Evolutionary conservation across 1,140 invertebrate genomes (phyloP).

Genomic region (Camponotus pennsylvanicus): DNA sequence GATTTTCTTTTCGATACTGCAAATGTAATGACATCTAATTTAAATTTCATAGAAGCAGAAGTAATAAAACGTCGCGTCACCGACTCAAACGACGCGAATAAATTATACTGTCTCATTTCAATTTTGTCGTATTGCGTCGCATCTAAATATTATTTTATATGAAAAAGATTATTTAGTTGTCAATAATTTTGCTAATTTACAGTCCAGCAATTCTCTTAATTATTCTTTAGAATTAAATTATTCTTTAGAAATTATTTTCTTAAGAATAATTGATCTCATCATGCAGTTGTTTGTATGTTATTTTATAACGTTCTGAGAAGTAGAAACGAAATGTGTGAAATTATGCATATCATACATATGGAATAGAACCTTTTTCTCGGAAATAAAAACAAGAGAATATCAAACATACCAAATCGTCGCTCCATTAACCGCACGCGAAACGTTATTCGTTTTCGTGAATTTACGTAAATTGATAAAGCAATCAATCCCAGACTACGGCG

Average conservation of each 20-base stretch:
- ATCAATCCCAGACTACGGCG: slow-evolving; percentile 1
- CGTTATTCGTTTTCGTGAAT: slow-evolving; percentile 13
- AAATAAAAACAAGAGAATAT: slow-evolving; percentile 3
- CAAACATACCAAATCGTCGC: background rate
- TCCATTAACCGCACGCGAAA: background rate
- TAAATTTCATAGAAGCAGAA: slow-evolving; percentile 48
- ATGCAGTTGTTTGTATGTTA: background rate
- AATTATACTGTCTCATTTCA: slow-evolving; percentile 6
- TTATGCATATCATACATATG: background rate
- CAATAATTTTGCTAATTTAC: background rate
- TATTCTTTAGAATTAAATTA: no score
- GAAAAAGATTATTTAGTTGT: no score
- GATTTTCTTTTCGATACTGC: slow-evolving; percentile 31
- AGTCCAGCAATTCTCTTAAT: background rate
- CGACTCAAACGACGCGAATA: slow-evolving; percentile 4
- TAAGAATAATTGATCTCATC: background rate
- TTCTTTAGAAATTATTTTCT: background rate
- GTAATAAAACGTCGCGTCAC: slow-evolving; percentile 1
- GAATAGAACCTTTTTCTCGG: background rate
- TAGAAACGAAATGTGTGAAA: background rate
- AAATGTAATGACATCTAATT: slow-evolving; percentile 47
- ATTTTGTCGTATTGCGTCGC: background rate
- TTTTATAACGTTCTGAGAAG: background rate
- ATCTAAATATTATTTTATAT: background rate
- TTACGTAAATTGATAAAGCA: slow-evolving; percentile 48